Evolutionary conservation across 2,888 invertebrate genomes (phyloP), one percentile per base, ranked within the genome.

Genomic region (Yponomeuta sedellus): DNA sequence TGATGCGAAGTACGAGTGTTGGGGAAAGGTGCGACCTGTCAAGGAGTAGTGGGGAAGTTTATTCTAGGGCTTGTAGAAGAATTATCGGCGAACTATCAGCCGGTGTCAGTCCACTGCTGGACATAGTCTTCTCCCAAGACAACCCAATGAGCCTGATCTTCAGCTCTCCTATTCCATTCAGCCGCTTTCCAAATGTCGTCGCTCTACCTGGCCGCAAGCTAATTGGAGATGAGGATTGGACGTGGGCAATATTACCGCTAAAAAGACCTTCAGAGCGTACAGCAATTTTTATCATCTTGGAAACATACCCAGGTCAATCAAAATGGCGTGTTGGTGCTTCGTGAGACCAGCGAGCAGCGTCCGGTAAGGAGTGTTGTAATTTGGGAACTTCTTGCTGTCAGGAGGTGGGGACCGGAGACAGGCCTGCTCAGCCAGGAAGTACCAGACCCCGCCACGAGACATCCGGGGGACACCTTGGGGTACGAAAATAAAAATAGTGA

Each of bases 321-420:
- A 93, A 74, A 99, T 99, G 0, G 98, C 97, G 81, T 99, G 99
- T 79, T 99, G 99, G 76, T 98, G 97, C 28, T 97, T 97, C 0
- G 99, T 98, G 16, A 99, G 92, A 69, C 97, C 96, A 58, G 95
- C 95, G 25, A 98, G 88, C 5, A 98, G 91, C 0, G 95, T 92
- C 57, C 94, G 93, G 80, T 98, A 99, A 0, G 96, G 94, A 4
- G 94, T 93, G 79, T 95, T 94, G 81, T 95, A 96, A 75, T 94
- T 94, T 0, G 97, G 96, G 75, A 94, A 95, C 16, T 92, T 91
- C 57, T 91, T 89, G 0, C 92, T 91, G 73, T 96, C 96, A 0
- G 96, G 94, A 0, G 96, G 95, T 0, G 95, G 93, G 5, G 93
- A 89, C 67, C 95, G 93, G 65, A 94, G 89, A 68, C 94, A 94